phyloP scores from a whole-genome alignment of 2,113 vertebrate species.

The Dissostichus mawsoni region DNA sequence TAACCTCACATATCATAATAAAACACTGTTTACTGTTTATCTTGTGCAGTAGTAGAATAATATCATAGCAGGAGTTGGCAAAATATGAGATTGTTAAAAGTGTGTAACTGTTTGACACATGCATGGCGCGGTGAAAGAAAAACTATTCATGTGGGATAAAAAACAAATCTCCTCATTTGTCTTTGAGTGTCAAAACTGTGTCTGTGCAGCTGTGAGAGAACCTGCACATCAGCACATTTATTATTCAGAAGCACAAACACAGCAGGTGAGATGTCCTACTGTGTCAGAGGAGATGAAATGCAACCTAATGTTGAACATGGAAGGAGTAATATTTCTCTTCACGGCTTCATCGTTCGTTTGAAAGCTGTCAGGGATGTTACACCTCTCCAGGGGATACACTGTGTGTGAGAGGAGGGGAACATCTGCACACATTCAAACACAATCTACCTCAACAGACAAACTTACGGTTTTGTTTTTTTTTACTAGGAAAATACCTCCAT shows the following conservation, averaged over 20 bases:
- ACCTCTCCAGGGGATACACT: background rate
- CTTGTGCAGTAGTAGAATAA: background rate
- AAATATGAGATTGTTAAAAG: background rate
- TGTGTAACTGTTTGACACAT: background rate
- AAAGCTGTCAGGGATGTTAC: conserved; percentile 11
- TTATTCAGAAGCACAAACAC: conserved; percentile 61
- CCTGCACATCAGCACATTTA: conserved; percentile 37
- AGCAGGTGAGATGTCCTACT: conserved; percentile 45
- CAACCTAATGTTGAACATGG: conserved; percentile 39
- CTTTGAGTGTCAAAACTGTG: conserved; percentile 26
- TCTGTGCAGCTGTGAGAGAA: conserved; percentile 35
- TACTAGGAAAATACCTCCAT: background rate
- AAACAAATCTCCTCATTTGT: conserved; percentile 29
- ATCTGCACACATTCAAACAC: background rate
- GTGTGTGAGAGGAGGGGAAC: background rate
- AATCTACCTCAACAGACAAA: background rate
- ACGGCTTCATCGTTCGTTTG: conserved; percentile 28
- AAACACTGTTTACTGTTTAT: background rate
- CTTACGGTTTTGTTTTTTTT: background rate
- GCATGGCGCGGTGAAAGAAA: background rate
- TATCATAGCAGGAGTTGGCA: background rate
- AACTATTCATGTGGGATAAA: background rate
- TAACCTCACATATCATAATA: background rate
- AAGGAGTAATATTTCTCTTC: conserved; percentile 2
- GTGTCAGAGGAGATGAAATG: conserved; percentile 45